Percentiles rank a stretch among this genome's conserved stretches.
Evolutionary conservation across 2,888 invertebrate genomes (phyloP).

Genomic region (Drosophila demipolita): DNA sequence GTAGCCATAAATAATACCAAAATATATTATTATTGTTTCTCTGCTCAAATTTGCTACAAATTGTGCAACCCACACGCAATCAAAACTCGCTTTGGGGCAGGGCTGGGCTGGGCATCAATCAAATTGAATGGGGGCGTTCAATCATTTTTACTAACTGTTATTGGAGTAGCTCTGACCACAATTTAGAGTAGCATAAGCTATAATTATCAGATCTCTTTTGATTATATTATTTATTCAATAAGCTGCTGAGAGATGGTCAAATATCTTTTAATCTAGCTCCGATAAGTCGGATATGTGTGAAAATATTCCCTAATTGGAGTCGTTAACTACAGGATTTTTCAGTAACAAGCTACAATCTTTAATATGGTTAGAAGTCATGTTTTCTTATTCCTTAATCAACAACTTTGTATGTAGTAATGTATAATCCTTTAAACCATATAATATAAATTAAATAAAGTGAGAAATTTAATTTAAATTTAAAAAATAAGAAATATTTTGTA

Average conservation of each 20-base stretch:
- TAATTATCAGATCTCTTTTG: not conserved
- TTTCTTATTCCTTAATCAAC: too few relatives aligned
- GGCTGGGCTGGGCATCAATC: constrained; percentile 33
- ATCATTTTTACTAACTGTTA: constrained; percentile 41
- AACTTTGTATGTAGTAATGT: too few relatives aligned
- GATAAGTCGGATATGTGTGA: not conserved
- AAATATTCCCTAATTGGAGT: not conserved
- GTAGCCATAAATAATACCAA: constrained; percentile 61
- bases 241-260: not conserved
- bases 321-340: not conserved
- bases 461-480: too few relatives aligned
- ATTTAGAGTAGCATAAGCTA: constrained; percentile 16
- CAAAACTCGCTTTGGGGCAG: constrained; percentile 33
- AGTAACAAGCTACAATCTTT: not conserved
- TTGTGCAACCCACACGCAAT: constrained; percentile 71
- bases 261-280: not conserved
- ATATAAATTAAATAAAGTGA: too few relatives aligned
- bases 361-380: too few relatives aligned
- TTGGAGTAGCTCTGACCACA: constrained; percentile 29
- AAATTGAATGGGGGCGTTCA: constrained; percentile 34
- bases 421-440: too few relatives aligned
- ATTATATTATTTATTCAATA: not conserved
- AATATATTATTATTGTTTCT: constrained; percentile 36
- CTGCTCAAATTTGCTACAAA: constrained; percentile 44
- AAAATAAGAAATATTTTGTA: too few relatives aligned